These are phyloP conservation scores for Stenchaetothrips biformis DNA, from an alignment of 2,888 invertebrate species.

Conservation along the genomic window DNA sequence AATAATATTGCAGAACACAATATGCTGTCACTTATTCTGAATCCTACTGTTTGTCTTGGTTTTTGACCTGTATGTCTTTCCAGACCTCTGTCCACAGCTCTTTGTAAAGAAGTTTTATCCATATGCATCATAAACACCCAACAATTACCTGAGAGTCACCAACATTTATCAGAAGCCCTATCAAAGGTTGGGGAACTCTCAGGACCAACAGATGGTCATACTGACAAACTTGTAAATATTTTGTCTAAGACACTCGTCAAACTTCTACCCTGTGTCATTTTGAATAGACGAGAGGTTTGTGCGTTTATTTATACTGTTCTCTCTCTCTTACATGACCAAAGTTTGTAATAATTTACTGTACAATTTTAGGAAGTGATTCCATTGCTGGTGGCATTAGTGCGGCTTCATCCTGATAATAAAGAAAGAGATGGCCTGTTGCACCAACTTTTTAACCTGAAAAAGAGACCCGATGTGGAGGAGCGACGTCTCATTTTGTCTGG, in stretches of 20 bases:
- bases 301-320: background rate
- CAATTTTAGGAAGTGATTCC: constrained; percentile 57
- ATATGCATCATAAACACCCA: constrained; percentile 49
- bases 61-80: constrained; percentile 34
- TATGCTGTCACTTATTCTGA: background rate
- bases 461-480: constrained; percentile 63
- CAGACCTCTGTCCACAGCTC: constrained; percentile 51
- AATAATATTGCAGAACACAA: background rate
- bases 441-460: constrained; percentile 64
- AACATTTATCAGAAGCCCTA: constrained; percentile 36
- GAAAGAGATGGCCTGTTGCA: constrained; percentile 61
- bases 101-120: constrained; percentile 53
- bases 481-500: constrained; percentile 55
- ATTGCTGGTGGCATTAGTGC: constrained; percentile 57
- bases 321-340: background rate
- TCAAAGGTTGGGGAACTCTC: background rate
- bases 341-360: background rate
- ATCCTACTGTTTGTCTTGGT: background rate
- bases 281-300: constrained; percentile 58
- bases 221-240: constrained; percentile 49
- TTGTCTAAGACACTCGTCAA: constrained; percentile 55
- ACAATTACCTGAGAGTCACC: constrained; percentile 42
- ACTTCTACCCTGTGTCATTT: constrained; percentile 62
- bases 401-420: constrained; percentile 54
- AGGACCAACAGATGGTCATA: constrained; percentile 39